phyloP scores from a whole-genome alignment of 2,797 vertebrate genomes.

The Dromococcyx pavoninus region DNA sequence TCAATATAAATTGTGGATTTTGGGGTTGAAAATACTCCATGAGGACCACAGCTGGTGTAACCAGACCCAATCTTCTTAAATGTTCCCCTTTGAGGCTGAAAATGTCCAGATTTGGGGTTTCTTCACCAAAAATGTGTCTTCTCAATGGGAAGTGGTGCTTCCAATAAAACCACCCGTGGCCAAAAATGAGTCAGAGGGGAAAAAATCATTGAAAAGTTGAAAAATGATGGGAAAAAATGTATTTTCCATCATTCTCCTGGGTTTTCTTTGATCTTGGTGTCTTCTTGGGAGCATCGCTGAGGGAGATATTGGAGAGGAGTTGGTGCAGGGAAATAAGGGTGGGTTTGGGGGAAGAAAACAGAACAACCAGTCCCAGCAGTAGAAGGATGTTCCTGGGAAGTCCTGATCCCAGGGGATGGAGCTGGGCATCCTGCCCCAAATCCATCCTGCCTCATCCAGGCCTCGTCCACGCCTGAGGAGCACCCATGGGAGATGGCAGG shows the following conservation, averaged over 20 bases:
- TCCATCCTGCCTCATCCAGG: not conserved
- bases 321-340: not conserved
- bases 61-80: not conserved
- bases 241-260: not conserved
- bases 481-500: not conserved
- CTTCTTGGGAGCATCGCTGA: rapidly evolving
- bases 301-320: not conserved
- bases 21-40: rapidly evolving
- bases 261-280: not conserved
- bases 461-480: rapidly evolving
- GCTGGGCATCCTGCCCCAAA: not conserved
- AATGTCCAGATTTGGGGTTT: not conserved
- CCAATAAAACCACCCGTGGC: rapidly evolving
- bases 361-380: rapidly evolving
- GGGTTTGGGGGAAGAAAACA: not conserved
- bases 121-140: not conserved
- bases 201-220: too few relatives aligned
- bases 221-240: not conserved
- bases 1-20: not conserved
- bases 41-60: not conserved
- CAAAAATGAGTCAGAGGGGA: not conserved
- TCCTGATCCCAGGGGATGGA: rapidly evolving
- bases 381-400: not conserved
- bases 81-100: not conserved
- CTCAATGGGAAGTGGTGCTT: rapidly evolving